Evolutionary conservation across 2,888 invertebrate genomes (phyloP), one percentile per base, ranked within the genome.

Genomic region (Vanessa cardui): DNA sequence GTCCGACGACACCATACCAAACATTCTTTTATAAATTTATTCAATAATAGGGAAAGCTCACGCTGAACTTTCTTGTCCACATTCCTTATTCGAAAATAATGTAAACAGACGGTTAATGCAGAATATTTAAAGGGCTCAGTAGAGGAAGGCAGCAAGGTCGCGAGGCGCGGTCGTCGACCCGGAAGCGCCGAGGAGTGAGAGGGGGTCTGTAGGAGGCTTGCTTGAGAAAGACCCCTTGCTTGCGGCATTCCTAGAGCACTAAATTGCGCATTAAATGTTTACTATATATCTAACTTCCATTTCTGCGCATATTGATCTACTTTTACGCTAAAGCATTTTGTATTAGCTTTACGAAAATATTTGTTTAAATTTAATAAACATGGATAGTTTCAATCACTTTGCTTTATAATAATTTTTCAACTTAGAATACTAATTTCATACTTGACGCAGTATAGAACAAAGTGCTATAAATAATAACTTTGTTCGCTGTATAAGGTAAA

Each of bases 111-210:
- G 18, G 56, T 62, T 52, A 60, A 50, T 18, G 39, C 39, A 33
- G 46, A 62, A 69, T 62, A 58, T 62, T 58, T 39, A 63, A 64
- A 71, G 81, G 80, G 80, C 79, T 77, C 71, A 21, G 39, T 12
- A 39, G 71, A 74, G 75, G 75, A 72, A 69, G 71, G 71, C 75
- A 74, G 74, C 85, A 86, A 85, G 85, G 84, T 81, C 82, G 80
- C 68, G 66, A 69, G 71, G 73, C 72, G 73, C 81, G 87, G 84
- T 84, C 86, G 76, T 77, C 78, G 84, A 89, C 87, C 88, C 85
- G 85, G 83, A 87, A 86, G 76, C 79, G 75, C 39, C 73, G 71
- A 70, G 73, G 70, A 71, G 54, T 56, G 66, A 62, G 73, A 69
- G 65, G 64, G 69, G 71, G 58, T 62, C 62, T 63, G 58, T 59